Evolutionary conservation across 2,888 invertebrate species (phyloP).

Genomic region (Leptura quadrifasciata): DNA sequence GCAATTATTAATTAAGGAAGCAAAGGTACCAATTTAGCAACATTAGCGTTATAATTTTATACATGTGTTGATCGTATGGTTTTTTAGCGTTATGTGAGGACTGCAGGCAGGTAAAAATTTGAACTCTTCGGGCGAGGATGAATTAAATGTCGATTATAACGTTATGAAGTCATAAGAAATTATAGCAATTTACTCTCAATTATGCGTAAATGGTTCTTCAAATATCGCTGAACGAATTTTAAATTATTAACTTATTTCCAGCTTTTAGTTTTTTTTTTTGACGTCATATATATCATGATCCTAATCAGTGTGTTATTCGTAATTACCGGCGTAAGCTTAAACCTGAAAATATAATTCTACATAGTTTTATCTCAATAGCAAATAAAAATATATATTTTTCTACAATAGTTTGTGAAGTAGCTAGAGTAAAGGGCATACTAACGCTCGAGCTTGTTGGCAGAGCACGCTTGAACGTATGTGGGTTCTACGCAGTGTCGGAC

Average conservation of each 20-base stretch:
- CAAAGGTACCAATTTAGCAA: conserved; percentile 53
- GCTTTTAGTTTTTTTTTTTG: conserved; percentile 8
- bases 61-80: conserved; percentile 49
- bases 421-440: no score
- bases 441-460: no score
- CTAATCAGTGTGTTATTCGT: neutral
- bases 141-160: conserved; percentile 69
- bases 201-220: conserved; percentile 53
- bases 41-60: conserved; percentile 53
- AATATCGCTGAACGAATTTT: conserved; percentile 39
- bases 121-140: conserved; percentile 52
- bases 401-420: no score
- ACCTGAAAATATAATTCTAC: neutral
- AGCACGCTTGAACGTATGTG: no score
- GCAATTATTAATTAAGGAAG: conserved; percentile 56
- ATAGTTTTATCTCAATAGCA: neutral
- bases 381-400: no score
- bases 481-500: no score
- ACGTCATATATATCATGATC: neutral
- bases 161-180: conserved; percentile 68
- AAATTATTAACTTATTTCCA: conserved; percentile 30
- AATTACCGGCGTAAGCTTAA: neutral
- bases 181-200: conserved; percentile 68
- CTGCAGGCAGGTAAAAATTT: conserved; percentile 58
- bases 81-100: conserved; percentile 33